Evolutionary conservation across 2,888 invertebrate genomes (phyloP).

Genomic region (Drosophila mulleri): DNA sequence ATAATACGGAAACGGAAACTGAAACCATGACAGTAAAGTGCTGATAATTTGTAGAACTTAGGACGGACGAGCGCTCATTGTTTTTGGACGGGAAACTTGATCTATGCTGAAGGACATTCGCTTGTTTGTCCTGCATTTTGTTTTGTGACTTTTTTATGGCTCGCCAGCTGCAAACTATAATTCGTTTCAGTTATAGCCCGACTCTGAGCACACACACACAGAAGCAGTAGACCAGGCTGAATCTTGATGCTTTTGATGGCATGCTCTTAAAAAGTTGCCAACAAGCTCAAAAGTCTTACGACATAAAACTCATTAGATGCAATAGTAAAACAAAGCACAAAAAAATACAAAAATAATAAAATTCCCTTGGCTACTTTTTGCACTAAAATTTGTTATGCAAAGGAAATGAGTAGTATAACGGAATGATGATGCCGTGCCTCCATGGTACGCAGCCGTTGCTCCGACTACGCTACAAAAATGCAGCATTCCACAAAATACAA

Average conservation of each 20-base stretch:
- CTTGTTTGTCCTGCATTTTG: conserved; percentile 38
- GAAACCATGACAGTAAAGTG: conserved; percentile 57
- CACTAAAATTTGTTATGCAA: conserved; percentile 4
- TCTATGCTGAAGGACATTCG: conserved; percentile 50
- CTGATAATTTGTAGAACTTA: conserved; percentile 66
- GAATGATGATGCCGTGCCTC: neutral
- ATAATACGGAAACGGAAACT: conserved; percentile 16
- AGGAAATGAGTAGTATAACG: neutral
- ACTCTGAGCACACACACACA: neutral
- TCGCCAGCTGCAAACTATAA: conserved; percentile 53
- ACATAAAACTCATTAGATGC: conserved; percentile 47
- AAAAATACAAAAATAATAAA: conserved; percentile 10
- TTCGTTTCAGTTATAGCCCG: conserved; percentile 34
- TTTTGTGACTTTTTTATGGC: conserved; percentile 55
- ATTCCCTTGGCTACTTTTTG: conserved; percentile 10
- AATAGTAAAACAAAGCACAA: conserved; percentile 7
- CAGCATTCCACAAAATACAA: conserved; percentile 72
- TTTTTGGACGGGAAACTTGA: conserved; percentile 46
- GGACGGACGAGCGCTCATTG: conserved; percentile 23
- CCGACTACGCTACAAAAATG: conserved; percentile 54
- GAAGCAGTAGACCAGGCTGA: conserved; percentile 4
- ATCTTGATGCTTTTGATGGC: conserved; percentile 36
- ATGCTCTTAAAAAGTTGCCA: conserved; percentile 24
- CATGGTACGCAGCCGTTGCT: neutral
- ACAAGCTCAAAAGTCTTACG: conserved; percentile 26